A percentile compares a stretch with the other conserved stretches of the same genome.
These are phyloP conservation scores for Pantala flavescens DNA, from an alignment of 1,140 invertebrate species.

Conservation along the genomic window DNA sequence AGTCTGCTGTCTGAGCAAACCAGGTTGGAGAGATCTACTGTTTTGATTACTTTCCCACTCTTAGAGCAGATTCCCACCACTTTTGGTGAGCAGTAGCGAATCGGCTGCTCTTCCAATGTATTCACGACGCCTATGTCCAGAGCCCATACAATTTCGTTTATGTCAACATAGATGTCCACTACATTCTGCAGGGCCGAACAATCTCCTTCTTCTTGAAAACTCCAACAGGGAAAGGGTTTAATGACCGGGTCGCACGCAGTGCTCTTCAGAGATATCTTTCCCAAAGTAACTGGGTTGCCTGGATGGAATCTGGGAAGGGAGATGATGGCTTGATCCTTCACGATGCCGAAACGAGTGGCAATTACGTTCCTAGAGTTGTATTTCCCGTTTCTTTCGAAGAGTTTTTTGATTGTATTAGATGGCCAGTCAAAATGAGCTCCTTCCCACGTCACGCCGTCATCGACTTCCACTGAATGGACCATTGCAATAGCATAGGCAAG, in stretches of 20 bases:
- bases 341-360: slow-evolving; percentile 47
- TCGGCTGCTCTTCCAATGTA: slow-evolving; percentile 44
- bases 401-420: slow-evolving; percentile 43
- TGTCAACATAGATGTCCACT: slow-evolving; percentile 47
- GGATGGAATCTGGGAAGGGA: slow-evolving; percentile 30
- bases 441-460: slow-evolving; percentile 31
- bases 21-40: slow-evolving; percentile 43
- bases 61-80: slow-evolving; percentile 49
- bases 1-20: slow-evolving; percentile 42
- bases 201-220: slow-evolving; percentile 49
- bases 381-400: slow-evolving; percentile 43
- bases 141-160: slow-evolving; percentile 46
- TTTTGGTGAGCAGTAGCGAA: slow-evolving; percentile 51
- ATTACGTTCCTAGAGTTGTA: slow-evolving; percentile 48
- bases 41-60: slow-evolving; percentile 46
- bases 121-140: slow-evolving; percentile 55
- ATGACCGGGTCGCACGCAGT: slow-evolving; percentile 37
- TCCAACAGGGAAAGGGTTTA: slow-evolving; percentile 48
- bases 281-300: slow-evolving; percentile 50
- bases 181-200: slow-evolving; percentile 48
- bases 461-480: not conserved
- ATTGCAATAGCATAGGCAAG: not conserved
- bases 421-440: slow-evolving; percentile 45
- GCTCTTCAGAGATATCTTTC: slow-evolving; percentile 39
- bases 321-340: slow-evolving; percentile 43